These are phyloP conservation scores for Nannospalax galili DNA, from an alignment of 2,113 vertebrate genomes.

Conservation along the genomic window DNA sequence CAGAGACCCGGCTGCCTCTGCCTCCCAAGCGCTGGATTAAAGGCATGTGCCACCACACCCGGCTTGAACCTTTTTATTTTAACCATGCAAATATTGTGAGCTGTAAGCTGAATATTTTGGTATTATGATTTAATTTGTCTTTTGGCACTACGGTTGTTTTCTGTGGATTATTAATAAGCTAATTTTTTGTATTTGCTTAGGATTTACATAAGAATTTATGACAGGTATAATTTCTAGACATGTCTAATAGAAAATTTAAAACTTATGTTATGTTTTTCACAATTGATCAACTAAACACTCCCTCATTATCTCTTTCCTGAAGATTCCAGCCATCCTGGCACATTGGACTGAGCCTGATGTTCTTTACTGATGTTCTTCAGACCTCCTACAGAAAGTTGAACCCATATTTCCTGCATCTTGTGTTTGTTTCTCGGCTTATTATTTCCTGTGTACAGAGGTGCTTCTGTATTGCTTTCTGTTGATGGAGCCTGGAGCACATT, in stretches of 20 bases:
- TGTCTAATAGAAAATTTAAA: not conserved
- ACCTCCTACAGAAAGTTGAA: too few species aligned
- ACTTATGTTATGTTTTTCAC: not conserved
- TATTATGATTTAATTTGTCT: not conserved
- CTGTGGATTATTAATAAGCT: slow-evolving; percentile 8
- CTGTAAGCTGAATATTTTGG: not conserved
- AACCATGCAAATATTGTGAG: not conserved
- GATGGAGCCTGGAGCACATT: not conserved
- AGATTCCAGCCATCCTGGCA: not conserved
- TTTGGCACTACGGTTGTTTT: not conserved
- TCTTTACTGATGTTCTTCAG: too few species aligned
- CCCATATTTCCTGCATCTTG: not conserved
- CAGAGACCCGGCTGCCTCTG: too few species aligned
- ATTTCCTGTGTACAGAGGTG: not conserved
- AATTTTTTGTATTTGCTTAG: not conserved
- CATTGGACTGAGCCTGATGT: too few species aligned
- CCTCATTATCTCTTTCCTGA: not conserved
- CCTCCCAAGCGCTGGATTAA: too few species aligned
- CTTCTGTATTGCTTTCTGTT: slow-evolving; percentile 9
- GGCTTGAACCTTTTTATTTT: too few species aligned
- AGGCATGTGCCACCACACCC: too few species aligned
- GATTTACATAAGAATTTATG: not conserved
- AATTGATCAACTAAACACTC: not conserved
- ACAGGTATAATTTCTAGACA: not conserved
- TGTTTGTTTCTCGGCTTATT: not conserved